These are phyloP conservation scores for Polyergus mexicanus DNA, from an alignment of 1,140 invertebrate species.

Conservation along the genomic window DNA sequence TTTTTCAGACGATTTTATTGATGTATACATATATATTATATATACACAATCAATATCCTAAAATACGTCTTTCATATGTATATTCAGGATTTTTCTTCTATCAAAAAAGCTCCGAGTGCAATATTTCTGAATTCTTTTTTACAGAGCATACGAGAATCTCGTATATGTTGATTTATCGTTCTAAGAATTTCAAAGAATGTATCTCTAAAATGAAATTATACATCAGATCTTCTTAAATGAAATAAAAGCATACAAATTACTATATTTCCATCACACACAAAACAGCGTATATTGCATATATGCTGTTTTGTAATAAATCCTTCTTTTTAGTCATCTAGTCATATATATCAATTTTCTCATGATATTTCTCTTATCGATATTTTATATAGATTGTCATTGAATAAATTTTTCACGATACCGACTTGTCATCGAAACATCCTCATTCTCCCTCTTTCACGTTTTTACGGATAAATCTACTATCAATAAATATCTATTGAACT, in stretches of 20 bases:
- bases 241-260: not conserved
- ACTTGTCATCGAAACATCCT: not conserved
- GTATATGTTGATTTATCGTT: not conserved
- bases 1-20: conserved; percentile 16
- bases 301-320: not conserved
- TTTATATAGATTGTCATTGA: not conserved
- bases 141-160: not conserved
- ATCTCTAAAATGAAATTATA: not conserved
- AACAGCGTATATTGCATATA: not conserved
- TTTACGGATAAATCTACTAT: conserved; percentile 31
- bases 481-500: conserved; percentile 52
- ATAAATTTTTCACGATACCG: conserved; percentile 19
- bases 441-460: not conserved
- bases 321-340: not conserved
- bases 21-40: too few species aligned
- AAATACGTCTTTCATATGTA: not conserved
- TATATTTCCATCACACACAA: too few species aligned
- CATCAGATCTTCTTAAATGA: not conserved
- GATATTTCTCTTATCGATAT: not conserved
- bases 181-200: not conserved
- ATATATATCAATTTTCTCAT: not conserved
- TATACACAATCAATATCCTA: not conserved
- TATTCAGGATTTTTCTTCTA: conserved; percentile 22
- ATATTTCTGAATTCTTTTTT: conserved; percentile 9
- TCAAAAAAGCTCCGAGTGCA: conserved; percentile 2